Base-by-base conservation (phyloP, 2,797 vertebrate genomes). In the Melanotaenia nigrans region DNA sequence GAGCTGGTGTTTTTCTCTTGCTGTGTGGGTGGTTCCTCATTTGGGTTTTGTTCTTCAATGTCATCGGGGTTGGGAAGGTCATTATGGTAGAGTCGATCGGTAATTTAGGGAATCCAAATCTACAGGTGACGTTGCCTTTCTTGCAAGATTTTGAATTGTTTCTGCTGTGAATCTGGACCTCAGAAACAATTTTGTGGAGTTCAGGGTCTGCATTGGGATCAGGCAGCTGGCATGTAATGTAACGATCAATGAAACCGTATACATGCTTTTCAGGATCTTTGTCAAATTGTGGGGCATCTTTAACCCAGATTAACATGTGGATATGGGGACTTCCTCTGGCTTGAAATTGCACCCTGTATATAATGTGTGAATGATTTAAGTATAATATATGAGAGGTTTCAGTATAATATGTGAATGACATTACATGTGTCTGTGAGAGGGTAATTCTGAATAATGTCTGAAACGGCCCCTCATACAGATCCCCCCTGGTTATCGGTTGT, bases 261-360 rank as follows among this genome's bases (percentile, higher is more conserved):
- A 59, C 40, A 0, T 24, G 1, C 1, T 68, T 20, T 14, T 8
- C 13, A 1, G 9, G 14, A 7, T 10, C 25, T 1, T 45, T 35
- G 2, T 5, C 36, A 0, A 55, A 22, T 0, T 28, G 1, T 0
- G 74, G 38, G n/a, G 55, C 36, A 30, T 59, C 66, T 2, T 60
- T 54, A 8, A 70, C 7, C 55, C 28, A 61, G 3, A 64, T 6
- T 14, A 69, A 0, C 22, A 28, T 6, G 20, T 76, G 47, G 1
- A 65, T 69, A 1, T 61, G 57, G 8, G 61, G 67, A 12, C 18
- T 47, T 0, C 67, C 61, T 4, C 57, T 49, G 1, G 49, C 49
- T 25, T 77, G 40, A 42, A 71, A 77, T 13, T 62, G 65, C 12
- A 75, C 59, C 0, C 36, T 2, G 7, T 57, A 57, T n/a, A n/a